Evolutionary conservation across 2,888 invertebrate genomes (phyloP).

Genomic region (Erebia epiphron): DNA sequence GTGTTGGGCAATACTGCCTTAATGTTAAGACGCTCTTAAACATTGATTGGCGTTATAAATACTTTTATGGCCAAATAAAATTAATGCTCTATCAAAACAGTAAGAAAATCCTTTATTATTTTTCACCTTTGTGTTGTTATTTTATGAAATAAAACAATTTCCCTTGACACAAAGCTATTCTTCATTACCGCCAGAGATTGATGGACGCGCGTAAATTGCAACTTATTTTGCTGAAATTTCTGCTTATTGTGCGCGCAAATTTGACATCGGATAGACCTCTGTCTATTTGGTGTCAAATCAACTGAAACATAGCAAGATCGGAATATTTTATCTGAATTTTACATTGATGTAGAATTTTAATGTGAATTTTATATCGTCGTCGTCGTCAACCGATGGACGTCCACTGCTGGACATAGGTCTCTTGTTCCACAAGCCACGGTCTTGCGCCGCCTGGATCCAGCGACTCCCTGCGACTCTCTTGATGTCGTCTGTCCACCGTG

Average conservation of each 20-base stretch:
- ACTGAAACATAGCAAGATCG: conserved; percentile 32
- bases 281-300: conserved; percentile 62
- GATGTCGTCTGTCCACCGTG: too few relatives aligned
- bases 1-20: too few relatives aligned
- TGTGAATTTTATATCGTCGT: too few relatives aligned
- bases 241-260: conserved; percentile 51
- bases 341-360: too few relatives aligned
- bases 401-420: too few relatives aligned
- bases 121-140: conserved; percentile 4
- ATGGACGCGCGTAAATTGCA: conserved; percentile 37
- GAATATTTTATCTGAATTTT: conserved; percentile 4
- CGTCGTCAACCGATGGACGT: too few relatives aligned
- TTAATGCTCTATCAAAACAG: neutral
- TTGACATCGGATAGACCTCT: conserved; percentile 67
- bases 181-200: conserved; percentile 20
- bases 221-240: conserved; percentile 55
- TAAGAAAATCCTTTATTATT: neutral
- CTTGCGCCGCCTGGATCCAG: too few relatives aligned
- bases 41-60: neutral
- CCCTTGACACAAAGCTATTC: conserved; percentile 18
- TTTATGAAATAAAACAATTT: conserved; percentile 24
- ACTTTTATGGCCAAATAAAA: conserved; percentile 1
- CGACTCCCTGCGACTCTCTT: too few relatives aligned
- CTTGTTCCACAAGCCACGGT: too few relatives aligned
- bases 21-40: neutral